Conservation (phyloP, 2,797 vertebrate species). For the Myripristis jacobus region DNA sequence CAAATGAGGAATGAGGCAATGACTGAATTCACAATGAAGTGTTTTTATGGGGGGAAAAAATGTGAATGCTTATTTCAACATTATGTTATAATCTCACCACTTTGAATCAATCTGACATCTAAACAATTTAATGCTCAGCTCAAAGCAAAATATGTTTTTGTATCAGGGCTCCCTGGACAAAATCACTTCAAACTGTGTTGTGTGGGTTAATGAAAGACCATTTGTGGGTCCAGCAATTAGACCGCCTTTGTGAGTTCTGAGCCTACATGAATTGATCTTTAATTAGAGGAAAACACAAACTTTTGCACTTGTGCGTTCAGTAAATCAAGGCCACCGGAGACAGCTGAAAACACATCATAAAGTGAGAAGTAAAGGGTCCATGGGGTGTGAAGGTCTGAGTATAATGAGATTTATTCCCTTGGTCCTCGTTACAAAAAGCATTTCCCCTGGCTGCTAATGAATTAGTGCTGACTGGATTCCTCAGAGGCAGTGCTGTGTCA, state of each 20-base stretch:
- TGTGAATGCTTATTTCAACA: too few relatives aligned
- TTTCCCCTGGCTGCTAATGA: conserved; percentile 5
- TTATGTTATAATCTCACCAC: too few relatives aligned
- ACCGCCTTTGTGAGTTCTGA: not conserved
- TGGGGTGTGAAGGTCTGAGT: conserved; percentile 11
- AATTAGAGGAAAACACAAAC: too few relatives aligned
- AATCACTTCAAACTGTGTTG: too few relatives aligned
- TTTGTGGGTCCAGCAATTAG: not conserved
- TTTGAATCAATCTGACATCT: too few relatives aligned
- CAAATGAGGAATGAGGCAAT: too few relatives aligned
- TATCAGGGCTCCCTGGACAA: too few relatives aligned
- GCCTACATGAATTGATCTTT: not conserved
- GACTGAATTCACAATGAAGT: too few relatives aligned
- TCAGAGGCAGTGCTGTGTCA: conserved; percentile 64
- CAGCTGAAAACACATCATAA: not conserved
- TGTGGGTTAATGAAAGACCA: too few relatives aligned
- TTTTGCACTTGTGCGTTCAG: not conserved
- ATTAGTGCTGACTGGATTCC: conserved; percentile 70
- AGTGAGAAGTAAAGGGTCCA: conserved; percentile 8
- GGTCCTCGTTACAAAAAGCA: conserved; percentile 67
- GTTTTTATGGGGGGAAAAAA: too few relatives aligned
- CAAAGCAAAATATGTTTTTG: too few relatives aligned
- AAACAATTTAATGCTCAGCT: too few relatives aligned
- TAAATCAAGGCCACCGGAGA: not conserved
- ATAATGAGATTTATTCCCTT: conserved; percentile 68